A percentile compares a stretch with the other conserved stretches of the same genome.
These are phyloP conservation scores for Dryadula phaetusa DNA, from an alignment of 2,888 invertebrate species.

Conservation along the genomic window DNA sequence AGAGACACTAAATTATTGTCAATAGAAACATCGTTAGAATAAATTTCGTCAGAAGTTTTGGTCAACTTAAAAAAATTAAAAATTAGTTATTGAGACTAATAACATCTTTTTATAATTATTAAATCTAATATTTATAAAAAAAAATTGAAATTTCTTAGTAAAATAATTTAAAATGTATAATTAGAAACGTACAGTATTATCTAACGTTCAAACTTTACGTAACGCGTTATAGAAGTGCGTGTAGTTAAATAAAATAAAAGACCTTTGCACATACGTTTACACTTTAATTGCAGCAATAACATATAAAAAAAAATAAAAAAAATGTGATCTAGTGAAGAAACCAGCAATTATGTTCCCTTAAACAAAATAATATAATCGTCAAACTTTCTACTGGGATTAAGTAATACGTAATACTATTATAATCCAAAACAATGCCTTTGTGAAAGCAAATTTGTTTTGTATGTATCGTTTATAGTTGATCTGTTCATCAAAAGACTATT, in stretches of 20 bases:
- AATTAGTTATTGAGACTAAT: too few species aligned
- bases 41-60: too few species aligned
- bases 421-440: conserved; percentile 66
- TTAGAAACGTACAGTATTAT: not conserved
- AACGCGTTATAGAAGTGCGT: not conserved
- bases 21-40: too few species aligned
- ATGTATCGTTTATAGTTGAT: conserved; percentile 52
- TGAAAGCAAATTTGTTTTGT: conserved; percentile 61
- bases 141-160: too few species aligned
- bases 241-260: conserved; percentile 5
- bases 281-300: conserved; percentile 3
- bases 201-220: not conserved
- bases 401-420: conserved; percentile 65
- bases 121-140: too few species aligned
- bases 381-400: conserved; percentile 71
- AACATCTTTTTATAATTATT: too few species aligned
- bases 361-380: conserved; percentile 56
- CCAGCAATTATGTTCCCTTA: conserved; percentile 31
- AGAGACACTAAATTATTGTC: too few species aligned
- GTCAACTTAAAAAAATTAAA: too few species aligned
- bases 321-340: not conserved
- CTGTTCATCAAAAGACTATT: conserved; percentile 56
- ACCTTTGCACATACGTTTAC: not conserved
- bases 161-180: not conserved
- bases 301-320: conserved; percentile 8